phyloP scores from a whole-genome alignment of 2,797 vertebrate species.

The Sciurus vulgaris region DNA sequence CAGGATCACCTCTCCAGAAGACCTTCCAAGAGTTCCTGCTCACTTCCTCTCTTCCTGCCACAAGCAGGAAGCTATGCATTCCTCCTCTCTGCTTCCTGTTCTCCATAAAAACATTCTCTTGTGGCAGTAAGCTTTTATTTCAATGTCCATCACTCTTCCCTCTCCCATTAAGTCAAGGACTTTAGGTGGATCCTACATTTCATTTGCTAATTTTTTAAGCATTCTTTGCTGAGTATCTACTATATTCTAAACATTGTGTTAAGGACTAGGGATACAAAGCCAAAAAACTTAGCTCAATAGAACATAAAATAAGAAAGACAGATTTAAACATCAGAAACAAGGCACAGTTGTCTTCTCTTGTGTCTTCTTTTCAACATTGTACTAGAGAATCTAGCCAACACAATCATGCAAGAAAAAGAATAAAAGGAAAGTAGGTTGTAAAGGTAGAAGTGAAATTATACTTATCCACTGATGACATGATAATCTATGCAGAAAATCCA shows the following conservation, averaged over 20 bases:
- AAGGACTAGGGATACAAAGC: not conserved
- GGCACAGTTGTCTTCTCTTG: not conserved
- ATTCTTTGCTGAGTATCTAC: not conserved
- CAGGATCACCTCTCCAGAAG: not conserved
- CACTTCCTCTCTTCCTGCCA: not conserved
- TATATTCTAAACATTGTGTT: not conserved
- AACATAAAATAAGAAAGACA: conserved; percentile 1
- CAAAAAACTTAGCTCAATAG: not conserved
- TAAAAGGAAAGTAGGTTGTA: not conserved
- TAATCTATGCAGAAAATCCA: not conserved
- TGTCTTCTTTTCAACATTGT: not conserved
- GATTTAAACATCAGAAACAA: not conserved
- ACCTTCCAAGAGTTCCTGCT: not conserved
- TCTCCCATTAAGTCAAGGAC: not conserved
- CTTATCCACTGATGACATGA: not conserved
- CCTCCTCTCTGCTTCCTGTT: not conserved
- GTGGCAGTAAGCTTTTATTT: not conserved
- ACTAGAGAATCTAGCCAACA: not conserved
- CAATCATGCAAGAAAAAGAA: conserved; percentile 47
- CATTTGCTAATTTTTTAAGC: not conserved
- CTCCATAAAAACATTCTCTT: not conserved
- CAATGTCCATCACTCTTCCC: not conserved
- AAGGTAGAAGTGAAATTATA: conserved; percentile 14
- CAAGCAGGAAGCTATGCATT: not conserved
- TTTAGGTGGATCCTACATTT: not conserved